phyloP scores from a whole-genome alignment of 1,140 invertebrate species.

The Lineus longissimus region DNA sequence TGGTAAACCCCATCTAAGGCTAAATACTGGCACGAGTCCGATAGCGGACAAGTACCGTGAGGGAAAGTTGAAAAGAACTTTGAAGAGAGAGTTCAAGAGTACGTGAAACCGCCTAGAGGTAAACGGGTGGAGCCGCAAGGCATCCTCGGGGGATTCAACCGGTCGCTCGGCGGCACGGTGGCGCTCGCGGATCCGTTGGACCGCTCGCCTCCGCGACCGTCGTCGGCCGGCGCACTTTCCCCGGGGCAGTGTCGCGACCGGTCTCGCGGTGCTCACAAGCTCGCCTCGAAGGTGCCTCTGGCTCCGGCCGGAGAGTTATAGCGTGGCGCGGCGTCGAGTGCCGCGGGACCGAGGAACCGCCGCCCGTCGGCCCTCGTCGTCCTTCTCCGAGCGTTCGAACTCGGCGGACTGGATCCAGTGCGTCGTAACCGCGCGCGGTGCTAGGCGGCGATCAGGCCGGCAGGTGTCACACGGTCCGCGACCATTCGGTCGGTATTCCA shows the following conservation, averaged over 20 bases:
- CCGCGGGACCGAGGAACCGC: too few species aligned
- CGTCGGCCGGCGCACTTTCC: constrained; percentile 33
- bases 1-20: constrained; percentile 82
- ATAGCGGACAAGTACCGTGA: constrained; percentile 88
- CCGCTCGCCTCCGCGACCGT: constrained; percentile 34
- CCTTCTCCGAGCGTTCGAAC: constrained; percentile 20
- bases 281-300: too few species aligned
- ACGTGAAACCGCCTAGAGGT: constrained; percentile 74
- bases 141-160: constrained; percentile 35
- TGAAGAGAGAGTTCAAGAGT: constrained; percentile 84
- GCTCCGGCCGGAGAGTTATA: too few species aligned
- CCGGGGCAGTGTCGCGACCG: too few species aligned
- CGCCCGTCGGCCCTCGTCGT: too few species aligned
- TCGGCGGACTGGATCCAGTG: constrained; percentile 11
- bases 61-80: constrained; percentile 87
- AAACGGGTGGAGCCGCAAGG: constrained; percentile 59
- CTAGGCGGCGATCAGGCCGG: constrained; percentile 21
- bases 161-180: constrained; percentile 15
- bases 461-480: constrained; percentile 18
- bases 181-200: constrained; percentile 1
- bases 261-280: too few species aligned
- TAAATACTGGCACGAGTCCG: constrained; percentile 79
- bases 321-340: too few species aligned
- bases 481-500: constrained; percentile 32
- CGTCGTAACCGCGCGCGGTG: constrained; percentile 17